Conservation (phyloP, 2,888 invertebrate genomes). For the Malacosoma neustria region DNA sequence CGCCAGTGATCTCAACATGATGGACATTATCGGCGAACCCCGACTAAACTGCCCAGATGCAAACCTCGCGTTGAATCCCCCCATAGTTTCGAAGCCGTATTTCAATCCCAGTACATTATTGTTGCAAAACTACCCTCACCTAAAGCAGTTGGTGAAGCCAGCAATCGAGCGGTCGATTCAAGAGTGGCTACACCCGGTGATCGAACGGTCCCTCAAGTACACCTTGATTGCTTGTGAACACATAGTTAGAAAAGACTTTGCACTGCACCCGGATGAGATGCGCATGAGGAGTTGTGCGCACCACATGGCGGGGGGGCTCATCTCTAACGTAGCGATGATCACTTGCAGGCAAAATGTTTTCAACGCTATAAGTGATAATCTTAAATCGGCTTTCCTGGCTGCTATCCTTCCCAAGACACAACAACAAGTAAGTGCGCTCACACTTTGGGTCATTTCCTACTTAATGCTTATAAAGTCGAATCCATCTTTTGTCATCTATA, state of each 20-base stretch:
- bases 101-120: slow-evolving; percentile 86
- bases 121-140: slow-evolving; percentile 91
- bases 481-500: too few species aligned
- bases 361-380: slow-evolving; percentile 89
- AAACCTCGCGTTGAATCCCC: slow-evolving; percentile 83
- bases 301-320: slow-evolving; percentile 96
- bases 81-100: slow-evolving; percentile 86
- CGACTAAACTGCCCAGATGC: slow-evolving; percentile 94
- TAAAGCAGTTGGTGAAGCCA: slow-evolving; percentile 90
- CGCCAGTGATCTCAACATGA: slow-evolving; percentile 48
- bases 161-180: slow-evolving; percentile 96
- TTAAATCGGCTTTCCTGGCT: slow-evolving; percentile 88
- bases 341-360: slow-evolving; percentile 95
- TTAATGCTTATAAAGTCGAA: too few species aligned
- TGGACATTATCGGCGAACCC: slow-evolving; percentile 83
- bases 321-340: slow-evolving; percentile 99
- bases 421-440: slow-evolving; percentile 69
- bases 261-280: slow-evolving; percentile 94
- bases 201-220: slow-evolving; percentile 97
- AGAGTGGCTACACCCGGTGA: slow-evolving; percentile 96
- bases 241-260: slow-evolving; percentile 97
- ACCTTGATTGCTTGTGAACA: slow-evolving; percentile 97
- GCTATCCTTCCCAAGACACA: slow-evolving; percentile 79
- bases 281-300: slow-evolving; percentile 95
- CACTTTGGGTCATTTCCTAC: too few species aligned